Evolutionary conservation across 1,140 invertebrate species (phyloP).

Genomic region (Drosophila murphyi): DNA sequence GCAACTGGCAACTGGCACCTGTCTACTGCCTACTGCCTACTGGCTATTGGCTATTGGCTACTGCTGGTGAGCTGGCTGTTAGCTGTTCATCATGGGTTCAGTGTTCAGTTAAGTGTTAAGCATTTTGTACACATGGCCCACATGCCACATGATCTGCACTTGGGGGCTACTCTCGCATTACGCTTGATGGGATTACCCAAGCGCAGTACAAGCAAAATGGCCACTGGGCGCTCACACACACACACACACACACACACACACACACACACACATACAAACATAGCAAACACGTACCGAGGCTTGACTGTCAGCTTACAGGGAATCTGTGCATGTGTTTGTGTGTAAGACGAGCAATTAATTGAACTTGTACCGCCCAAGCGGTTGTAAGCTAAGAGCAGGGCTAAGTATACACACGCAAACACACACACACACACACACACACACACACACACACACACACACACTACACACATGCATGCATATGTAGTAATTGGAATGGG

Average conservation of each 20-base stretch:
- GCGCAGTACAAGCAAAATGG: slow-evolving; percentile 37
- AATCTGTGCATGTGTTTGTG: slow-evolving; percentile 45
- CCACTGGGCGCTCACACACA: slow-evolving; percentile 22
- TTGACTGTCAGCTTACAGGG: slow-evolving; percentile 36
- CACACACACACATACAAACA: slow-evolving; percentile 17
- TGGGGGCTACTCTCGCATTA: slow-evolving; percentile 26
- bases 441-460: slow-evolving; percentile 8
- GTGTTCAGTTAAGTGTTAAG: slow-evolving; percentile 60
- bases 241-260: slow-evolving; percentile 11
- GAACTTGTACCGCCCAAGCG: slow-evolving; percentile 35
- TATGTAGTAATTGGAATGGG: not conserved
- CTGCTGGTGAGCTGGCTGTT: not conserved
- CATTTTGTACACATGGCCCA: slow-evolving; percentile 39
- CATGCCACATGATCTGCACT: slow-evolving; percentile 2
- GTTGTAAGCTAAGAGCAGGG: slow-evolving; percentile 9
- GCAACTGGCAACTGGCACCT: not conserved
- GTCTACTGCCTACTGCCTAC: not conserved
- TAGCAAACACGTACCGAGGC: not conserved
- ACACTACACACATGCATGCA: not conserved
- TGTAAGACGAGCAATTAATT: slow-evolving; percentile 61
- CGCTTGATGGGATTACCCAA: slow-evolving; percentile 5
- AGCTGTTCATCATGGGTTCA: slow-evolving; percentile 18
- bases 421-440: slow-evolving; percentile 19
- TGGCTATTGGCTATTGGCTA: not conserved
- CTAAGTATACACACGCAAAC: not conserved